Percentiles rank a stretch among this genome's conserved stretches.
Conservation (phyloP, 2,888 invertebrate genomes). For the Caenorhabditis afra region DNA sequence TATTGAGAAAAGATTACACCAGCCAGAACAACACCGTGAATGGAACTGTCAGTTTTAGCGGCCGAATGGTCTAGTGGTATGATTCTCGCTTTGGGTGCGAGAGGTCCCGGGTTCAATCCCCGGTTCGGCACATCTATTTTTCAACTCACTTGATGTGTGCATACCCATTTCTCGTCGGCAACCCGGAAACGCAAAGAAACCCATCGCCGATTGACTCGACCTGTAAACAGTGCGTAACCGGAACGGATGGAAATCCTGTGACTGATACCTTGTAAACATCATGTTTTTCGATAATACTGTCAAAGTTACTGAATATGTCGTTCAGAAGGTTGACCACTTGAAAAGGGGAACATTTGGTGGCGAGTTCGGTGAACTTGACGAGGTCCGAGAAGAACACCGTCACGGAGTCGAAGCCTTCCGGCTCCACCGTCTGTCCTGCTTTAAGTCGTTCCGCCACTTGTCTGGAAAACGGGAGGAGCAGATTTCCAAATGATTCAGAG, state of each 20-base stretch:
- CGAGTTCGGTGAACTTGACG: constrained; percentile 76
- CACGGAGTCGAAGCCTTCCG: constrained; percentile 76
- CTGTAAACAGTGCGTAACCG: too few species aligned
- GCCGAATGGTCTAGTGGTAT: constrained; percentile 80
- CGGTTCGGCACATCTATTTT: constrained; percentile 56
- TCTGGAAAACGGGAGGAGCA: too few species aligned
- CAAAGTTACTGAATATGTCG: constrained; percentile 74
- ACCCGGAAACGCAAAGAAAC: constrained; percentile 76
- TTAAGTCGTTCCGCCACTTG: constrained; percentile 74
- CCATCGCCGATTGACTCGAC: constrained; percentile 79
- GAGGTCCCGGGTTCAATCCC: constrained; percentile 80
- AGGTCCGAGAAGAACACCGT: constrained; percentile 79
- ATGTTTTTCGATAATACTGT: constrained; percentile 73
- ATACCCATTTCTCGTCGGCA: constrained; percentile 74
- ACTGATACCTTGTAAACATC: constrained; percentile 71
- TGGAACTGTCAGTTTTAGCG: constrained; percentile 8
- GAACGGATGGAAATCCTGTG: too few species aligned
- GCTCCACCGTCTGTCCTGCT: constrained; percentile 76
- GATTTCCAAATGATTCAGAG: not conserved
- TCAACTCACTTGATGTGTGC: constrained; percentile 46
- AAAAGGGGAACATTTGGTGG: constrained; percentile 75
- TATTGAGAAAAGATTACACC: not conserved
- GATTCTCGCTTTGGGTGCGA: constrained; percentile 81
- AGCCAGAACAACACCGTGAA: not conserved
- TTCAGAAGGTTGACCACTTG: constrained; percentile 77